phyloP scores from a whole-genome alignment of 1,140 invertebrate genomes.

The Drosophila pallidifrons region DNA sequence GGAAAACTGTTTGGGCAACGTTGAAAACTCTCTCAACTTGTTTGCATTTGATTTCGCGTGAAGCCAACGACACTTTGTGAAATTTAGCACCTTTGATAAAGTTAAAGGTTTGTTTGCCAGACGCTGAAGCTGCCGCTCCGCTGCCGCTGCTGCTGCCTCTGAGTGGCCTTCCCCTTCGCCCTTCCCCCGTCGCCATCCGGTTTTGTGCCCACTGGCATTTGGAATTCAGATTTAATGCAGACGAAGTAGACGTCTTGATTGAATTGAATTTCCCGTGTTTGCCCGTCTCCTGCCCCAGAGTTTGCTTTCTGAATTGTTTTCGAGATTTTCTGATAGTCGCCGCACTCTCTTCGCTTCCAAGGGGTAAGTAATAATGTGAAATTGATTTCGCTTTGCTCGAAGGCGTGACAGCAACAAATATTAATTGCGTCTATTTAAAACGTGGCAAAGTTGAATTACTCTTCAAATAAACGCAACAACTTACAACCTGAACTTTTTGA shows the following conservation, averaged over 20 bases:
- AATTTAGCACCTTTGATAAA: slow-evolving; percentile 80
- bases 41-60: slow-evolving; percentile 77
- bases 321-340: slow-evolving; percentile 23
- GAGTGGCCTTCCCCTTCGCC: slow-evolving; percentile 31
- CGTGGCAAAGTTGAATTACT: slow-evolving; percentile 60
- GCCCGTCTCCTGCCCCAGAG: neutral
- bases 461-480: slow-evolving; percentile 39
- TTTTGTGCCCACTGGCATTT: neutral
- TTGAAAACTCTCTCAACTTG: slow-evolving; percentile 50
- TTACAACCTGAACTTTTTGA: slow-evolving; percentile 12
- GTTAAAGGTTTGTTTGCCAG: slow-evolving; percentile 74
- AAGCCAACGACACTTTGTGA: slow-evolving; percentile 71
- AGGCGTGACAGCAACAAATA: slow-evolving; percentile 49
- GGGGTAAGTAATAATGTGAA: slow-evolving; percentile 46
- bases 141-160: neutral
- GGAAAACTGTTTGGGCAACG: slow-evolving; percentile 24
- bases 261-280: slow-evolving; percentile 47
- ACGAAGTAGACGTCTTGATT: slow-evolving; percentile 56
- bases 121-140: slow-evolving; percentile 6
- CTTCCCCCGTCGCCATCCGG: neutral
- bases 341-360: neutral
- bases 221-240: slow-evolving; percentile 55
- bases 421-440: slow-evolving; percentile 65
- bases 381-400: slow-evolving; percentile 61
- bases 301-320: slow-evolving; percentile 43